Base-by-base conservation (phyloP, 2,888 invertebrate species). In the Drosophila barbarae region DNA sequence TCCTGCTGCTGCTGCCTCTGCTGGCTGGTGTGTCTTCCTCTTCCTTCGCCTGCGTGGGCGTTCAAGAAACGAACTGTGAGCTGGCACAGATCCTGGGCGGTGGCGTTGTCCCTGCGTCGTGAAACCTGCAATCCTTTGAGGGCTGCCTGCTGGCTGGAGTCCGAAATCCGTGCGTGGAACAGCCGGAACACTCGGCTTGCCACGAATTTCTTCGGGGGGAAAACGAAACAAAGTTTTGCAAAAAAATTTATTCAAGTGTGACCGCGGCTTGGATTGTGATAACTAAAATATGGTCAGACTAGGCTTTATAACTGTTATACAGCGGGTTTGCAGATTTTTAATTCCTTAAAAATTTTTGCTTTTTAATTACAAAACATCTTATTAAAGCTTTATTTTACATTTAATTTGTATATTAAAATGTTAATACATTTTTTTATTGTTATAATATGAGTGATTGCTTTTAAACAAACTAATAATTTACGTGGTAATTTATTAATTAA, bases 211-310 rank as follows among this genome's bases (percentile, higher is more conserved):
- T 10, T 23, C 28, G n/a, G 38, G 57, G 15, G 26, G 7, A 26
- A n/a, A 39, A 30, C 30, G 38, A 53, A 39, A 56, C 56, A 57
- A 39, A 23, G 38, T 38, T 57, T 56, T 56, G 56, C 38, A 38
- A 38, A 56, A 56, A 58, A 38, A 57, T 39, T 7, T 13, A 21
- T 30, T 30, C 5, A 18, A 47, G 46, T 47, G 46, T 47, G 46
- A 47, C 46, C 46, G 32, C 18, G 46, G 41, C 42, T n/a, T 5
- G 5, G 26, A 13, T 13, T 30, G 46, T 32, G 21, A 32, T 21
- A 21, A 3, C 13, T 1, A 1, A 13, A 0, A 3, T 21, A 13
- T 9, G 46, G 46, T 1, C 46, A 47, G 30, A 47, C 30, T 47
- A 8, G 8, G 46, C 30, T 46, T 18, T 30, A 2, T 18, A 46